Evolutionary conservation across 2,888 invertebrate species (phyloP).

Genomic region (Acanthosepion lycidas): DNA sequence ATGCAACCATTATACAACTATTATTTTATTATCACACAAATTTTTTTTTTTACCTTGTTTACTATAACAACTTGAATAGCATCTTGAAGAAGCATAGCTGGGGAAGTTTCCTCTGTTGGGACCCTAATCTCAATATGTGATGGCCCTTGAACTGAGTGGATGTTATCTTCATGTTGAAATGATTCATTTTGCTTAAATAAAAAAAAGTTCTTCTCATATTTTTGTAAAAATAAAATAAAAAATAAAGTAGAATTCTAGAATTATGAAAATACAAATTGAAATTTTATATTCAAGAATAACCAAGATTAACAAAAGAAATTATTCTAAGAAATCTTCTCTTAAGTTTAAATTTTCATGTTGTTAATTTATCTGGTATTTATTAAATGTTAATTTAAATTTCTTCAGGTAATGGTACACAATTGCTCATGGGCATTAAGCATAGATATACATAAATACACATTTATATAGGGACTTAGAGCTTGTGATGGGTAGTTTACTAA

Average conservation of each 20-base stretch:
- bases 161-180: background rate
- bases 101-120: constrained; percentile 46
- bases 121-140: constrained; percentile 38
- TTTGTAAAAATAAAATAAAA: background rate
- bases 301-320: no score
- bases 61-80: constrained; percentile 61
- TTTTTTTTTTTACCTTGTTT: constrained; percentile 57
- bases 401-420: background rate
- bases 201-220: background rate
- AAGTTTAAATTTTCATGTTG: background rate
- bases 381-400: no score
- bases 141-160: background rate
- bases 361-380: background rate
- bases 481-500: no score
- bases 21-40: background rate
- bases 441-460: no score
- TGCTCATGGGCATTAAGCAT: no score
- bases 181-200: background rate
- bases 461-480: no score
- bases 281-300: background rate
- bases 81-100: constrained; percentile 54
- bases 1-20: no score
- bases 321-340: background rate
- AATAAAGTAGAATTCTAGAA: background rate
- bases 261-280: background rate